phyloP scores from a whole-genome alignment of 2,113 vertebrate genomes.

The Octodon degus region DNA sequence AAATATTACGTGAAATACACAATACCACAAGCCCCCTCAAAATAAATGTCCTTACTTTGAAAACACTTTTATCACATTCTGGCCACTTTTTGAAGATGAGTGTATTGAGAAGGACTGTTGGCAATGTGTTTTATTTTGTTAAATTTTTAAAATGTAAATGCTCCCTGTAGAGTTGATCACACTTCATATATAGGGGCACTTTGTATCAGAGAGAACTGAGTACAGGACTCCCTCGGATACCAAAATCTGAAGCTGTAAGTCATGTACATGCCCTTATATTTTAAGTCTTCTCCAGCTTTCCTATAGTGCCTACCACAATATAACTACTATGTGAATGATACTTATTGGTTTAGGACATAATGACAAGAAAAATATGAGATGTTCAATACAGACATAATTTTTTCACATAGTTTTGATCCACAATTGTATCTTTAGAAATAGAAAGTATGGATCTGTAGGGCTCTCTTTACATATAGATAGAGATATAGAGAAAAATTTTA shows the following conservation, averaged over 20 bases:
- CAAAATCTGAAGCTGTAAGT: not conserved
- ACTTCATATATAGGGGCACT: not conserved
- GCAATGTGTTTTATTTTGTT: not conserved
- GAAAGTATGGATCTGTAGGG: not conserved
- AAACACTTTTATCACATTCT: not conserved
- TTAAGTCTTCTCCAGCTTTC: not conserved
- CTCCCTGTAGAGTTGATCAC: not conserved
- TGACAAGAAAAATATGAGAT: not conserved
- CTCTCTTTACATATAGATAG: fast-evolving
- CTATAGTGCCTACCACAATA: not conserved
- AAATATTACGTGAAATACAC: not conserved
- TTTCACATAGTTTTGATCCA: not conserved
- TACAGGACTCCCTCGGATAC: too few relatives aligned
- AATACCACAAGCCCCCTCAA: not conserved
- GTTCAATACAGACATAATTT: not conserved
- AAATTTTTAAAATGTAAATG: not conserved
- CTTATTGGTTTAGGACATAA: not conserved
- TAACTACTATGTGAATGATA: not conserved
- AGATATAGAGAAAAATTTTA: not conserved
- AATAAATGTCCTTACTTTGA: not conserved
- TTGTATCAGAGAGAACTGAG: not conserved
- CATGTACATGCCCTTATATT: not conserved
- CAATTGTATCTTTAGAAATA: not conserved
- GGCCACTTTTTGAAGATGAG: not conserved
- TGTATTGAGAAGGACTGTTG: not conserved